Conservation (phyloP, 2,797 vertebrate species). For the Spinus olivaceus region DNA sequence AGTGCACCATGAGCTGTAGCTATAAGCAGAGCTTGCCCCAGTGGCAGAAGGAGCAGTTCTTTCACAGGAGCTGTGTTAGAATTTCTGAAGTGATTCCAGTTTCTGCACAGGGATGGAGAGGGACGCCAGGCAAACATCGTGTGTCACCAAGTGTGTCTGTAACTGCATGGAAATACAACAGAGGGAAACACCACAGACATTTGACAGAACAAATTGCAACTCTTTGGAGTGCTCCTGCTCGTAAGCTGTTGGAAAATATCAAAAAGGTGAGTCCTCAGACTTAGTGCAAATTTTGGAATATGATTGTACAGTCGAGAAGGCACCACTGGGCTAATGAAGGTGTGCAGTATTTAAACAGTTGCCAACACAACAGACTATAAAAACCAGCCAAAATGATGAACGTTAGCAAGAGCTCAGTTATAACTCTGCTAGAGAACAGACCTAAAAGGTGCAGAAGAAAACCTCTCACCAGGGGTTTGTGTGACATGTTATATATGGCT, state of each 20-base stretch:
- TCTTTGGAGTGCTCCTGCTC: not conserved
- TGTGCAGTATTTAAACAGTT: not conserved
- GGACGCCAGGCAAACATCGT: not conserved
- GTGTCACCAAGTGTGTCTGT: not conserved
- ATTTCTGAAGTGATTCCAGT: not conserved
- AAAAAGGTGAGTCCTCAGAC: not conserved
- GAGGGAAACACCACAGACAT: not conserved
- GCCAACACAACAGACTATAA: not conserved
- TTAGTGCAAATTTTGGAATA: not conserved
- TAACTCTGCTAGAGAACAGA: not conserved
- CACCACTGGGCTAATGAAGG: not conserved
- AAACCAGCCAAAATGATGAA: not conserved
- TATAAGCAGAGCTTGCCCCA: not conserved
- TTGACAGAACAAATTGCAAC: not conserved
- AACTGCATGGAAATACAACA: conserved; percentile 20
- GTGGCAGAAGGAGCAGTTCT: not conserved
- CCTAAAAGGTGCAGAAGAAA: not conserved
- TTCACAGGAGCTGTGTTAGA: not conserved
- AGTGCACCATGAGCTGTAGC: not conserved
- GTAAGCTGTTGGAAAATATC: not conserved
- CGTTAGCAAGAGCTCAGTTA: not conserved
- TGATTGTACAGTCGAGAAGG: not conserved
- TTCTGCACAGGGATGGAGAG: not conserved
- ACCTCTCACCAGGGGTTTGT: not conserved
- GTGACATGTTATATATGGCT: not conserved